phyloP scores from a whole-genome alignment of 2,888 invertebrate genomes.

The Amaurobius ferox region DNA sequence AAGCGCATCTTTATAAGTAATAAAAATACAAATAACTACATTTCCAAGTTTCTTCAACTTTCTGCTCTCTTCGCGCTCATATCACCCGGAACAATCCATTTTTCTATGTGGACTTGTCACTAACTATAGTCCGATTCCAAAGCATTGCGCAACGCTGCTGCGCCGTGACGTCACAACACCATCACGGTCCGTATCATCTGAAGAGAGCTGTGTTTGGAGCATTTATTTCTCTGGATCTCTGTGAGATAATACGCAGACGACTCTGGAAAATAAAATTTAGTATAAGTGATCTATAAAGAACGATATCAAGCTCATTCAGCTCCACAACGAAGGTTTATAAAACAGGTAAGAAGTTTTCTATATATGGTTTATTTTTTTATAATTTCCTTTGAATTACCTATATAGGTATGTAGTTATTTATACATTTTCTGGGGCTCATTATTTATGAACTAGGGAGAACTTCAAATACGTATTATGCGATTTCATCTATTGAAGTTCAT shows the following conservation, averaged over 20 bases:
- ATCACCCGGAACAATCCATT: neutral
- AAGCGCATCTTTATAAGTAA: neutral
- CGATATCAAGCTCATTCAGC: no score
- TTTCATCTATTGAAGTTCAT: no score
- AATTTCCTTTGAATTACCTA: no score
- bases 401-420: no score
- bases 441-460: no score
- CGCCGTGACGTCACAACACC: constrained; percentile 46
- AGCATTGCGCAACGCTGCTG: constrained; percentile 28
- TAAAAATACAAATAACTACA: neutral
- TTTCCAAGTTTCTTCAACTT: constrained; percentile 13
- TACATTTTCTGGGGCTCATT: no score
- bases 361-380: no score
- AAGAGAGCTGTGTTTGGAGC: neutral
- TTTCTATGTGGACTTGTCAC: neutral
- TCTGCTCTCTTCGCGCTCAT: neutral
- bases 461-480: no score
- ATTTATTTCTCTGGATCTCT: neutral
- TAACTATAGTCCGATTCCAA: neutral
- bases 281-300: no score
- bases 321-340: no score
- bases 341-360: no score
- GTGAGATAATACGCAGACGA: neutral
- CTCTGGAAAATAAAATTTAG: no score
- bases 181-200: constrained; percentile 57